These are phyloP conservation scores for Ataeniobius toweri DNA, from an alignment of 2,797 vertebrate species.

Conservation along the genomic window DNA sequence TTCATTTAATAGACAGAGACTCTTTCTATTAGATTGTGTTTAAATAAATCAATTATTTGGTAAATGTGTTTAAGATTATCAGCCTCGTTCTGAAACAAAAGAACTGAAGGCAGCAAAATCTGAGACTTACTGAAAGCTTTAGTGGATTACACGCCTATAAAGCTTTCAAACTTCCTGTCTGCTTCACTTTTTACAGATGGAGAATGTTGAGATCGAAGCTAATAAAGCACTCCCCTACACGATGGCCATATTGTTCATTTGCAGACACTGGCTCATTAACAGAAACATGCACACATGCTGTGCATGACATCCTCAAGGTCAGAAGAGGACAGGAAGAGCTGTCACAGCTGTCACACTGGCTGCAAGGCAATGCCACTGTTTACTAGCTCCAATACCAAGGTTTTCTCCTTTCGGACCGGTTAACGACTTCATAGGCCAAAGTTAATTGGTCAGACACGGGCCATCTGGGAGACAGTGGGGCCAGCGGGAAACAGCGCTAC, in stretches of 20 bases:
- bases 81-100: not conserved
- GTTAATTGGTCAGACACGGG: conserved; percentile 52
- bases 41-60: not conserved
- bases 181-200: conserved; percentile 27
- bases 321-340: conserved; percentile 32
- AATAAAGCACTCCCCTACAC: not conserved
- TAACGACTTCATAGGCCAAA: conserved; percentile 36
- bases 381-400: conserved; percentile 2
- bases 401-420: conserved; percentile 25
- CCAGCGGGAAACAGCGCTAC: too few relatives aligned
- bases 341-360: conserved; percentile 40
- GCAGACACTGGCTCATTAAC: conserved; percentile 37
- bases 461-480: conserved; percentile 46
- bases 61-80: not conserved
- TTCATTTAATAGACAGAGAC: too few relatives aligned
- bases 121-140: conserved; percentile 2
- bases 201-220: conserved; percentile 9
- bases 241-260: conserved; percentile 15
- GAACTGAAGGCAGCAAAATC: conserved; percentile 1
- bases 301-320: conserved; percentile 44
- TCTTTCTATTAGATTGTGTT: not conserved
- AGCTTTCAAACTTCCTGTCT: conserved; percentile 5
- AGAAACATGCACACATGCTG: conserved; percentile 24
- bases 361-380: conserved; percentile 31
- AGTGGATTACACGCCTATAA: not conserved